These are phyloP conservation scores for Octomys mimax DNA, from an alignment of 2,797 vertebrate genomes.

Conservation along the genomic window DNA sequence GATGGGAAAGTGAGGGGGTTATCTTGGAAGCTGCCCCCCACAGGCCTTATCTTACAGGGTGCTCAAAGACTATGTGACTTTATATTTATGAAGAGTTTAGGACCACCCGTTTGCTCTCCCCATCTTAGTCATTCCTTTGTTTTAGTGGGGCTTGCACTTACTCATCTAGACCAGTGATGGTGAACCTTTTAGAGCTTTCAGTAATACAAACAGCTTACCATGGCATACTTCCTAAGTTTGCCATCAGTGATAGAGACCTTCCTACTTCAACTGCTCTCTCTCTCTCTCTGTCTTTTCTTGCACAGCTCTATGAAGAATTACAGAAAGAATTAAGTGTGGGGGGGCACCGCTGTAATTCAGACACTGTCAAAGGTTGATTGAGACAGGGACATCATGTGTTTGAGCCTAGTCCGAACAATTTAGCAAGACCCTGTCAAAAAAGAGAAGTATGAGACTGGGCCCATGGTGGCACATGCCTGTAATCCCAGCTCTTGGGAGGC, in stretches of 20 bases:
- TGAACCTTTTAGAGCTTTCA: not conserved
- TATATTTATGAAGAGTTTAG: not conserved
- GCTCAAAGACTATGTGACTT: not conserved
- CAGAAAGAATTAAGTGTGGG: not conserved
- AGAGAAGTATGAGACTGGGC: not conserved
- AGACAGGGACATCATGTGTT: not conserved
- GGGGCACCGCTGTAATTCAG: not conserved
- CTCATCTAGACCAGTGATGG: not conserved
- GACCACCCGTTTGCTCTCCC: not conserved
- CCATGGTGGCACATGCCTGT: too few relatives aligned
- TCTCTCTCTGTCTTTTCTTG: constrained; percentile 40
- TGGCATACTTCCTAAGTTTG: not conserved
- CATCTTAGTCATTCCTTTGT: not conserved
- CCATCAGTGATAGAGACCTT: not conserved
- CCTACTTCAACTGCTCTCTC: not conserved
- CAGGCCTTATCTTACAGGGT: not conserved
- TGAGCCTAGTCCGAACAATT: not conserved
- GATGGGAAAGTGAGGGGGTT: not conserved
- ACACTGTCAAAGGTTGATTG: not conserved
- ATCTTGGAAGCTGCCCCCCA: not conserved
- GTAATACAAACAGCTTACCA: not conserved
- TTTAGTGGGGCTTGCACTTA: not conserved
- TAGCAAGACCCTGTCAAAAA: not conserved
- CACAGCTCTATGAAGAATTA: not conserved
- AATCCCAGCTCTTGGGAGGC: too few relatives aligned